Evolutionary conservation across 2,113 vertebrate species (phyloP).

Genomic region (Callorhinus ursinus): DNA sequence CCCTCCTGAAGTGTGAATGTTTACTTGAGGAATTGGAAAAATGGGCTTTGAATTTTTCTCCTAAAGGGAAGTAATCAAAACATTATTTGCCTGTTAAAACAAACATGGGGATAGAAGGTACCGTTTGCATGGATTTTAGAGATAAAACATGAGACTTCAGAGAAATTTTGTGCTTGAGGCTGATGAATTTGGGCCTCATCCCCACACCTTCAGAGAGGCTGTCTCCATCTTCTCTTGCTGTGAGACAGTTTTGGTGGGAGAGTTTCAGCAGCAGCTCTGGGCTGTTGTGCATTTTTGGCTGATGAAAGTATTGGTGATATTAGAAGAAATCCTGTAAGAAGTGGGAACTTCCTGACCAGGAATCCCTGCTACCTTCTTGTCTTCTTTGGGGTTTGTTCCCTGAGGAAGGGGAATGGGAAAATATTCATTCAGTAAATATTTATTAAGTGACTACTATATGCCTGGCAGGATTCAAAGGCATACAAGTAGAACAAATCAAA

Average conservation of each 20-base stretch:
- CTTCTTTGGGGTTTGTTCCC: conserved; percentile 23
- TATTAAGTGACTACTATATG: neutral
- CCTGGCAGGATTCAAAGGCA: neutral
- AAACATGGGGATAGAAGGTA: neutral
- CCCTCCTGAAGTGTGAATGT: neutral
- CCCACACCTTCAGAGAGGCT: neutral
- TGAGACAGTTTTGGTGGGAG: neutral
- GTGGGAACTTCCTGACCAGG: neutral
- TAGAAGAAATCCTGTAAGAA: conserved; percentile 39
- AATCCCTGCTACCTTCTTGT: neutral
- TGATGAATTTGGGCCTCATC: neutral
- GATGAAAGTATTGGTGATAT: neutral
- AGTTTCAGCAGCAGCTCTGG: neutral
- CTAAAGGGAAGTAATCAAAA: conserved; percentile 24
- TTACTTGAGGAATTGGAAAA: neutral
- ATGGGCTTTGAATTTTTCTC: conserved; percentile 44
- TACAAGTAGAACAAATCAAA: conserved; percentile 33
- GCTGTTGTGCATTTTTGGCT: neutral
- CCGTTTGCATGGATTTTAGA: conserved; percentile 41
- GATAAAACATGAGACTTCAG: conserved; percentile 39
- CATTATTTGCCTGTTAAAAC: conserved; percentile 44
- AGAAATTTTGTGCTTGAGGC: neutral
- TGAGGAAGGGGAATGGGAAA: neutral
- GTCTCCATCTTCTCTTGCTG: neutral
- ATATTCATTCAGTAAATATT: conserved; percentile 7